Percentiles rank a stretch among this genome's conserved stretches.
Conservation (phyloP, 2,888 invertebrate species). For the Tridacna crocea region DNA sequence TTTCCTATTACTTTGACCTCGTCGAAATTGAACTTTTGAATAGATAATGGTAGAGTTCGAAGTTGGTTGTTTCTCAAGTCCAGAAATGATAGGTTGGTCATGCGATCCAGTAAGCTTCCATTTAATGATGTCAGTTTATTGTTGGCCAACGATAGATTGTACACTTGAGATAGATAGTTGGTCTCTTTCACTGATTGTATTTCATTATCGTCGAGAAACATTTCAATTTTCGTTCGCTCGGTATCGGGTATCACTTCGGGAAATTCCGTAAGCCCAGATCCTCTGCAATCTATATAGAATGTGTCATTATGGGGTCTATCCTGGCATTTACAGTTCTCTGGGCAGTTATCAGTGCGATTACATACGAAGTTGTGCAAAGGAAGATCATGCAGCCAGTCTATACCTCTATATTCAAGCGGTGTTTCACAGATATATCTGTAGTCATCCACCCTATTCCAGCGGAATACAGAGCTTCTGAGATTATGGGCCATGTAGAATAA, state of each 20-base stretch:
- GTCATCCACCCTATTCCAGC: conserved; percentile 53
- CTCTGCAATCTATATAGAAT: conserved; percentile 56
- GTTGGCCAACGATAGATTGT: conserved; percentile 49
- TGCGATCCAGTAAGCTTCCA: conserved; percentile 28
- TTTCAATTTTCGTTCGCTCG: conserved; percentile 38
- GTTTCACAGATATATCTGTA: conserved; percentile 51
- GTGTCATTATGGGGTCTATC: conserved; percentile 59
- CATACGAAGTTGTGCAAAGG: conserved; percentile 49
- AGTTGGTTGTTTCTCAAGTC: conserved; percentile 44
- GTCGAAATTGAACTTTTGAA: conserved; percentile 50
- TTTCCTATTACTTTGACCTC: conserved; percentile 52
- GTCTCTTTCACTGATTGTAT: conserved; percentile 38
- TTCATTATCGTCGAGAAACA: conserved; percentile 55
- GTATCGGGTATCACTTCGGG: conserved; percentile 49
- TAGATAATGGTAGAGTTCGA: conserved; percentile 42
- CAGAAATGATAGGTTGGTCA: conserved; percentile 29
- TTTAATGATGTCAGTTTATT: conserved; percentile 50
- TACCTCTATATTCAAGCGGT: conserved; percentile 37
- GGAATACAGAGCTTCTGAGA: conserved; percentile 53
- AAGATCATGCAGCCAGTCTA: conserved; percentile 63
- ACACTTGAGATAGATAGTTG: conserved; percentile 43
- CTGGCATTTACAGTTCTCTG: conserved; percentile 58
- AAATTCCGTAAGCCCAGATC: conserved; percentile 42
- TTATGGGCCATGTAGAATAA: conserved; percentile 35
- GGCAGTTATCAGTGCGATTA: conserved; percentile 50